Evolutionary conservation across 2,113 vertebrate genomes (phyloP).

Genomic region (Paradisaea rubra): DNA sequence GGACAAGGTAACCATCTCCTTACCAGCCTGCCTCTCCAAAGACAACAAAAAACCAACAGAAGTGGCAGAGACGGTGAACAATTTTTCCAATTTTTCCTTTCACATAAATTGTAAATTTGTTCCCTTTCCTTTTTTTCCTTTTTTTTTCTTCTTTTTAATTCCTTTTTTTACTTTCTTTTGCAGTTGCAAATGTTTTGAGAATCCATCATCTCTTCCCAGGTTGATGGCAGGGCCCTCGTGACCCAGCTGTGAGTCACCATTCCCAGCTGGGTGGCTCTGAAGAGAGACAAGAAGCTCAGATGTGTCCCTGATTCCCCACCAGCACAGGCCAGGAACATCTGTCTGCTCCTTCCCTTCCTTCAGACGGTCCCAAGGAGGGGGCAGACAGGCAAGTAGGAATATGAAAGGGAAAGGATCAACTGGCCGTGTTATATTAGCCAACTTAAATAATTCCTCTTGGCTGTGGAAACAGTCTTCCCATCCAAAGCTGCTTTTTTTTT

Average conservation of each 20-base stretch:
- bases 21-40: not conserved
- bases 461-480: constrained; percentile 36
- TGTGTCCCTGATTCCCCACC: not conserved
- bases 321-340: constrained; percentile 17
- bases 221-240: not conserved
- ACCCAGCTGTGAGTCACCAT: not conserved
- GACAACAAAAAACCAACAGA: not conserved
- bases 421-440: not conserved
- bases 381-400: constrained; percentile 6
- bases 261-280: constrained; percentile 25
- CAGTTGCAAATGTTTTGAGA: not conserved
- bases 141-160: not conserved
- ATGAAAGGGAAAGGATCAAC: constrained; percentile 45
- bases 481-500: not conserved
- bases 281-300: not conserved
- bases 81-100: not conserved
- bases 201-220: constrained; percentile 1
- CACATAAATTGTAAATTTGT: not conserved
- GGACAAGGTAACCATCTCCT: not conserved
- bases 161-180: not conserved
- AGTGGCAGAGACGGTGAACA: not conserved
- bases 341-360: constrained; percentile 25
- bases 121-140: fast-evolving
- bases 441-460: constrained; percentile 59
- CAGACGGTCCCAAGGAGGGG: not conserved